Evolutionary conservation across 2,113 vertebrate species (phyloP).

Genomic region (Ovibos moschatus): DNA sequence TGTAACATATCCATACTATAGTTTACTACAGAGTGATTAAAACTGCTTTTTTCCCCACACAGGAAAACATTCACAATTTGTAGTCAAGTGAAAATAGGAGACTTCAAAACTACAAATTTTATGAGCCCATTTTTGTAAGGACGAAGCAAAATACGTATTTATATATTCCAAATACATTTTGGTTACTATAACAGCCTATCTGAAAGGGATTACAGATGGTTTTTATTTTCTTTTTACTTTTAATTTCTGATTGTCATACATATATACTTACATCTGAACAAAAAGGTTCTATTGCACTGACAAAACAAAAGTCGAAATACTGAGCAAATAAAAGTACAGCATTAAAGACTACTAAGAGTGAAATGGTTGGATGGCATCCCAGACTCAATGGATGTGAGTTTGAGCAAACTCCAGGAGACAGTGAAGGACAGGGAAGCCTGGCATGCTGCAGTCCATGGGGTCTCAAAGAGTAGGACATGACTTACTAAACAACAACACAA

Average conservation of each 20-base stretch:
- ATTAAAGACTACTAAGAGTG: constrained; percentile 1
- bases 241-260: neutral
- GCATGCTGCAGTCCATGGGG: neutral
- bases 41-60: neutral
- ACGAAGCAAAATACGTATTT: neutral
- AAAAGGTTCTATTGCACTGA: neutral
- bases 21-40: neutral
- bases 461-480: neutral
- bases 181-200: neutral
- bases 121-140: neutral
- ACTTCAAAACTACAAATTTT: constrained; percentile 8
- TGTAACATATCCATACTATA: neutral
- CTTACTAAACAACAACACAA: neutral
- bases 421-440: neutral
- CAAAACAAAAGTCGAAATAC: neutral
- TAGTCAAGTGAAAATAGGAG: neutral
- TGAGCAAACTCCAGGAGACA: neutral
- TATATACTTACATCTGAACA: neutral
- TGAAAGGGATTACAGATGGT: neutral
- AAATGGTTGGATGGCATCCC: neutral
- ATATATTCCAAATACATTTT: neutral
- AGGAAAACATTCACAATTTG: constrained; percentile 18
- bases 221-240: constrained; percentile 11
- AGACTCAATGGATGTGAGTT: neutral
- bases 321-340: neutral